These are phyloP conservation scores for Stegodyphus dumicola DNA, from an alignment of 1,140 invertebrate species.

Conservation along the genomic window DNA sequence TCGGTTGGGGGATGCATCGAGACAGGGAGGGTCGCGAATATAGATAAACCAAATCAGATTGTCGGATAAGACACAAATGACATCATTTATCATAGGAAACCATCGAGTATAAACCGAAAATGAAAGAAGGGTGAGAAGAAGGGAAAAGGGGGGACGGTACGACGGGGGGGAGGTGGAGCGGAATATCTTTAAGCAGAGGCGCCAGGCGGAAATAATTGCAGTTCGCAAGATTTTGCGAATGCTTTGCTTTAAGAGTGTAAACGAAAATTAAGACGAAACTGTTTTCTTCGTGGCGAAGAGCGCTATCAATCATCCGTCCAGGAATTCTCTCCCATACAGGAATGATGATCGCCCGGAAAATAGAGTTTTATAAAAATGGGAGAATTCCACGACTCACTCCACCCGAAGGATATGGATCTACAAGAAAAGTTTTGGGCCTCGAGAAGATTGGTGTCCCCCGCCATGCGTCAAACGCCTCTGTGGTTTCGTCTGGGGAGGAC, in stretches of 20 bases:
- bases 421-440: too few species aligned
- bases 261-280: conserved; percentile 59
- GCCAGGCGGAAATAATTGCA: conserved; percentile 59
- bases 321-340: conserved; percentile 37
- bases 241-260: conserved; percentile 47
- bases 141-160: conserved; percentile 9
- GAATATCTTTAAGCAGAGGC: conserved; percentile 47
- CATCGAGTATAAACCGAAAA: conserved; percentile 59
- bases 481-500: too few species aligned
- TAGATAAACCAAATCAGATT: conserved; percentile 60
- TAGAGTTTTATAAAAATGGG: conserved; percentile 55
- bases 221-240: conserved; percentile 52
- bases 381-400: conserved; percentile 22
- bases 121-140: conserved; percentile 47
- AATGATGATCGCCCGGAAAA: conserved; percentile 38
- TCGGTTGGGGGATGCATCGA: not conserved
- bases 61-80: conserved; percentile 59
- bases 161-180: conserved; percentile 1
- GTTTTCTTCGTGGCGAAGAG: conserved; percentile 48
- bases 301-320: conserved; percentile 48
- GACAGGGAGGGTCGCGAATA: conserved; percentile 28
- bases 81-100: conserved; percentile 59
- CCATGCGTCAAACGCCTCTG: too few species aligned
- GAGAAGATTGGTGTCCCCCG: too few species aligned
- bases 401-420: too few species aligned